These are phyloP conservation scores for Cyphotilapia sp. DNA, from an alignment of 2,113 vertebrate genomes.

Conservation along the genomic window DNA sequence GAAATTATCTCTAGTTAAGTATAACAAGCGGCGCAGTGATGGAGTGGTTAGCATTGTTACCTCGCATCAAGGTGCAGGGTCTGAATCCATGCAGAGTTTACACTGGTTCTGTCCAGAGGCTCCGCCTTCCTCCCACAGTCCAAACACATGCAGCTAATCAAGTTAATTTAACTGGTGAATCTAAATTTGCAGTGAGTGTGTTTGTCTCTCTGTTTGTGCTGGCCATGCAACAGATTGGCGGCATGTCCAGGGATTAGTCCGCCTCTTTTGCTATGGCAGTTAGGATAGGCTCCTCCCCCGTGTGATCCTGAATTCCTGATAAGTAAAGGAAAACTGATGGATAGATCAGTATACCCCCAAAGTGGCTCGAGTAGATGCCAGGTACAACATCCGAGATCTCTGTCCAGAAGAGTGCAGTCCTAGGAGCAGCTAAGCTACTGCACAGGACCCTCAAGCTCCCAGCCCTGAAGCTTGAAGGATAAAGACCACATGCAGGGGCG, in stretches of 20 bases:
- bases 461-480: background rate
- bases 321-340: background rate
- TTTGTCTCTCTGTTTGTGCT: background rate
- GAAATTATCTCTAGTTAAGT: background rate
- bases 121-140: background rate
- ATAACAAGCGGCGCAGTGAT: background rate
- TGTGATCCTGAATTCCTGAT: background rate
- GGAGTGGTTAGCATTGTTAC: background rate
- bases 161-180: background rate
- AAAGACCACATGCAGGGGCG: fast-evolving
- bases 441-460: background rate
- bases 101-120: background rate
- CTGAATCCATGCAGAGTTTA: fast-evolving
- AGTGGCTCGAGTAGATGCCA: background rate
- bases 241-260: background rate
- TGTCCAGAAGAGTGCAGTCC: background rate
- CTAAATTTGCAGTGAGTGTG: background rate
- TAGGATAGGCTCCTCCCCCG: background rate
- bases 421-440: background rate
- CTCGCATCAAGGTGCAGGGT: background rate
- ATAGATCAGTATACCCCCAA: background rate
- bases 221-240: background rate
- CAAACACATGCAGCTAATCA: background rate
- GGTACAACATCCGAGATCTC: background rate
- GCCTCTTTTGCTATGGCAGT: background rate